Evolutionary conservation across 2,888 invertebrate genomes (phyloP).

Genomic region (Resseliella maxima): DNA sequence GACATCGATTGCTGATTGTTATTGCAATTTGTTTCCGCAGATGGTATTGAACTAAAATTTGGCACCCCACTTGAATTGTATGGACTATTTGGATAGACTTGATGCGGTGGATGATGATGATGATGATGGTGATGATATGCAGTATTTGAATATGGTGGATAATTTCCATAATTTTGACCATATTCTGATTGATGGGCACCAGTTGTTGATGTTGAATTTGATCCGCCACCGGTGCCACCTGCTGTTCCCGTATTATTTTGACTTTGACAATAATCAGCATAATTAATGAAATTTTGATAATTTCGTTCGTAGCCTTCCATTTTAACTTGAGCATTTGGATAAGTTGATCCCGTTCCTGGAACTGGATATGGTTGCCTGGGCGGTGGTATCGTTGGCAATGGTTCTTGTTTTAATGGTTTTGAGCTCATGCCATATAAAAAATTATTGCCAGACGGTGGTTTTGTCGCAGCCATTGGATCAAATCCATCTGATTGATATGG

Average conservation of each 20-base stretch:
- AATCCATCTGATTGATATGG: conserved; percentile 40
- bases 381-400: neutral
- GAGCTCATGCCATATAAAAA: neutral
- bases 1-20: conserved; percentile 30
- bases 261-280: conserved; percentile 67
- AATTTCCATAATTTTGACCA: conserved; percentile 39
- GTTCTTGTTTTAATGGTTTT: conserved; percentile 56
- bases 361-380: neutral
- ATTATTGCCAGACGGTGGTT: neutral
- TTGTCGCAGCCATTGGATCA: neutral
- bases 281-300: conserved; percentile 68
- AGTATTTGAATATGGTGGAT: conserved; percentile 58
- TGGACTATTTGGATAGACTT: conserved; percentile 56
- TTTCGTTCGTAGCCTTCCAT: conserved; percentile 68
- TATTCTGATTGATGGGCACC: conserved; percentile 58
- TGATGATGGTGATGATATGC: conserved; percentile 56
- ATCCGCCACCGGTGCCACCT: neutral
- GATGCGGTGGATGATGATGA: conserved; percentile 57
- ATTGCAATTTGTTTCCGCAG: conserved; percentile 46
- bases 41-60: conserved; percentile 39
- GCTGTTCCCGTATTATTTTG: conserved; percentile 41
- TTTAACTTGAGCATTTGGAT: conserved; percentile 61
- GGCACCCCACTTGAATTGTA: conserved; percentile 23
- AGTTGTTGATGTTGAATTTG: conserved; percentile 56
- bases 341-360: neutral